Conservation (phyloP, 1,140 invertebrate species). For the Panagrolaimus sp. region DNA sequence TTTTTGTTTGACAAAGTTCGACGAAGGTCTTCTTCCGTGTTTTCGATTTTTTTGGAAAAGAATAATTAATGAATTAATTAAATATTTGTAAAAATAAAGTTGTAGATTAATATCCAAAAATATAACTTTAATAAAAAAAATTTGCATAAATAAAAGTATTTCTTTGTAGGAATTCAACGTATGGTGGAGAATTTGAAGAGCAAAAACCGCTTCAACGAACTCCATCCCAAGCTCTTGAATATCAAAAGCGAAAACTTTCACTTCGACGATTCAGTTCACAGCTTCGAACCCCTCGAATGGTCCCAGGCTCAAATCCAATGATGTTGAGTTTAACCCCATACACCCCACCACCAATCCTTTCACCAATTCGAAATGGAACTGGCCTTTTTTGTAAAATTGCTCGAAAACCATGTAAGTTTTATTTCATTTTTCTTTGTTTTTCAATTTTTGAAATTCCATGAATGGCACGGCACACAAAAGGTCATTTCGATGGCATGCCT, state of each 20-base stretch:
- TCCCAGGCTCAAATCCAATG: neutral
- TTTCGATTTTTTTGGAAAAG: too few relatives aligned
- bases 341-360: constrained; percentile 82
- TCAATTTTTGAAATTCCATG: too few relatives aligned
- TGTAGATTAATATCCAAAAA: too few relatives aligned
- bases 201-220: constrained; percentile 3
- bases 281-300: constrained; percentile 8
- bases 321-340: constrained; percentile 64
- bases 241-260: neutral
- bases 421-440: neutral
- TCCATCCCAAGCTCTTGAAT: neutral
- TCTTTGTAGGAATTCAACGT: neutral
- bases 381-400: constrained; percentile 71
- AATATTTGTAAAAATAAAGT: too few relatives aligned
- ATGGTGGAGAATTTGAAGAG: neutral
- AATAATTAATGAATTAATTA: too few relatives aligned
- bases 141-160: neutral
- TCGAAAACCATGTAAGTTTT: constrained; percentile 15
- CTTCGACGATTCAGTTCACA: constrained; percentile 1
- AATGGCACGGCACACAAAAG: too few relatives aligned
- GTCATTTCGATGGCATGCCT: too few relatives aligned
- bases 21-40: too few relatives aligned
- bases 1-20: too few relatives aligned
- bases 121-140: too few relatives aligned
- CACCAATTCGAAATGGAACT: constrained; percentile 75